Evolutionary conservation across 2,888 invertebrate species (phyloP).

Genomic region (Atrina japonica): DNA sequence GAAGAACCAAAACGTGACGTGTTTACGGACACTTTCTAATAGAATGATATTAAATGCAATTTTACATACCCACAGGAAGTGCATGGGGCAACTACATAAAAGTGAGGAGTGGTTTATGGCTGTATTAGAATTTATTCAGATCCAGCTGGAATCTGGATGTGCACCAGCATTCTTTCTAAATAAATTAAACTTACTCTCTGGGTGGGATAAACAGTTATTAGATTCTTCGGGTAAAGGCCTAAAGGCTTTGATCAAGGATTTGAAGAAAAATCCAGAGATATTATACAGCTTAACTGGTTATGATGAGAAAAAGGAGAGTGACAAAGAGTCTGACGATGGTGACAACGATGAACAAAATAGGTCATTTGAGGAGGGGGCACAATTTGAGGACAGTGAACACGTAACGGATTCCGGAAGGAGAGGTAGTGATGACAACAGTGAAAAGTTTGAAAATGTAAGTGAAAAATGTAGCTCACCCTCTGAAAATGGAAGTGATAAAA

Average conservation of each 20-base stretch:
- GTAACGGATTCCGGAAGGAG: neutral
- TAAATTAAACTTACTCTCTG: conserved; percentile 48
- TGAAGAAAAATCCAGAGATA: conserved; percentile 42
- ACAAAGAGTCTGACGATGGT: conserved; percentile 5
- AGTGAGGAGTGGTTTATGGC: conserved; percentile 51
- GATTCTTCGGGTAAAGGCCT: conserved; percentile 39
- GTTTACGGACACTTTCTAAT: conserved; percentile 49
- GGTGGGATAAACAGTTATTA: conserved; percentile 31
- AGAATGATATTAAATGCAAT: conserved; percentile 54
- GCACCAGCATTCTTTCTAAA: conserved; percentile 56
- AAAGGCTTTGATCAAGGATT: conserved; percentile 31
- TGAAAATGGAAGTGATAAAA: conserved; percentile 1
- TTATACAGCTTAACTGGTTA: conserved; percentile 49
- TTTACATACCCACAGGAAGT: conserved; percentile 51
- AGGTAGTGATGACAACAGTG: neutral
- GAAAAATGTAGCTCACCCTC: conserved; percentile 1
- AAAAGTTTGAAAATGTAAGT: neutral
- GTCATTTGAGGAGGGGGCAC: conserved; percentile 13
- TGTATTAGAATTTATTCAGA: conserved; percentile 44
- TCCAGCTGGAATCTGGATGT: conserved; percentile 43
- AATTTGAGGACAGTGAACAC: conserved; percentile 7
- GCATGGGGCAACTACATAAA: conserved; percentile 48
- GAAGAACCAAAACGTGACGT: conserved; percentile 41
- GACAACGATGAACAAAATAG: neutral
- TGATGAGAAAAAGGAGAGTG: conserved; percentile 10